A percentile compares a stretch with the other conserved stretches of the same genome.
Evolutionary conservation across 2,113 vertebrate species (phyloP).

Genomic region (human (Homo sapiens)): GRCh38 chr1:116633501-116634000

Average conservation of each 20-base stretch:
- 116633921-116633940: not conserved
- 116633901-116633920: not conserved
- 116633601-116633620: no score
- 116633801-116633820: not conserved
- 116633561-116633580: not conserved
- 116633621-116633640: no score
- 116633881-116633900: not conserved
- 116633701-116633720: no score
- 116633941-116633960: accelerated
- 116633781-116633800: not conserved
- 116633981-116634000: not conserved
- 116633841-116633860: not conserved
- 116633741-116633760: not conserved
- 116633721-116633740: no score
- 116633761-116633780: not conserved
- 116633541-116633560: not conserved
- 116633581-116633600: not conserved
- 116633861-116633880: not conserved
- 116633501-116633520: not conserved
- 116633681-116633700: no score
- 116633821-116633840: not conserved
- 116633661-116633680: no score
- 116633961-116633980: not conserved
- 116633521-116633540: not conserved
- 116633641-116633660: no score